Conservation (phyloP, 1,140 invertebrate genomes). For the Ips nitidus region DNA sequence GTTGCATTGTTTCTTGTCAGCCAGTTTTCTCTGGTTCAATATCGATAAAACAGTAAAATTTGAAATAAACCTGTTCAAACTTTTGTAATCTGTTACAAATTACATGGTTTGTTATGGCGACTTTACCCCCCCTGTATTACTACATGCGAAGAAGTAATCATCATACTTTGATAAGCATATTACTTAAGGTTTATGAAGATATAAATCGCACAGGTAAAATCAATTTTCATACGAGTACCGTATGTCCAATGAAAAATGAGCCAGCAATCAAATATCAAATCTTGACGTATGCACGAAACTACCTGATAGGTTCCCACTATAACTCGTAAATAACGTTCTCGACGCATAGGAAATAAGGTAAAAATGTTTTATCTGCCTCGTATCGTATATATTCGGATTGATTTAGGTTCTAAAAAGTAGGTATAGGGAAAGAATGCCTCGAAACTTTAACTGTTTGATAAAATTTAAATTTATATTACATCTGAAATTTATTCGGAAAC, state of each 20-base stretch:
- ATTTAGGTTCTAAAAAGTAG: slow-evolving; percentile 1
- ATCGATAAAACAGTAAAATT: slow-evolving; percentile 24
- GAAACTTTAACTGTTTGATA: neutral
- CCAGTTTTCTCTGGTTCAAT: slow-evolving; percentile 10
- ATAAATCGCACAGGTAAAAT: neutral
- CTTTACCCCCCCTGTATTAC: neutral
- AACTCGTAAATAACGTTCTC: neutral
- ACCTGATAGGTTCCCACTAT: neutral
- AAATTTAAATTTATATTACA: slow-evolving; percentile 6
- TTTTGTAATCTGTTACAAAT: neutral
- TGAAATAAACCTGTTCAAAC: slow-evolving; percentile 10
- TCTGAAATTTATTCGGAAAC: neutral
- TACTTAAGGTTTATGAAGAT: neutral
- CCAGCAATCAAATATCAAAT: neutral
- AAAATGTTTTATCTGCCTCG: neutral
- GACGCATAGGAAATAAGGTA: slow-evolving; percentile 2
- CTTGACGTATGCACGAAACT: neutral
- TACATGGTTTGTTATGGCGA: neutral
- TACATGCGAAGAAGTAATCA: neutral
- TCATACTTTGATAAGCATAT: neutral
- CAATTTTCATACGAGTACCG: neutral
- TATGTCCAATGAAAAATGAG: neutral
- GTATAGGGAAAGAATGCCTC: neutral
- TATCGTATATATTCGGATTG: neutral
- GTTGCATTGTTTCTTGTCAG: slow-evolving; percentile 23